Evolutionary conservation across 2,888 invertebrate species (phyloP).

Genomic region (Oeneis ivallda): DNA sequence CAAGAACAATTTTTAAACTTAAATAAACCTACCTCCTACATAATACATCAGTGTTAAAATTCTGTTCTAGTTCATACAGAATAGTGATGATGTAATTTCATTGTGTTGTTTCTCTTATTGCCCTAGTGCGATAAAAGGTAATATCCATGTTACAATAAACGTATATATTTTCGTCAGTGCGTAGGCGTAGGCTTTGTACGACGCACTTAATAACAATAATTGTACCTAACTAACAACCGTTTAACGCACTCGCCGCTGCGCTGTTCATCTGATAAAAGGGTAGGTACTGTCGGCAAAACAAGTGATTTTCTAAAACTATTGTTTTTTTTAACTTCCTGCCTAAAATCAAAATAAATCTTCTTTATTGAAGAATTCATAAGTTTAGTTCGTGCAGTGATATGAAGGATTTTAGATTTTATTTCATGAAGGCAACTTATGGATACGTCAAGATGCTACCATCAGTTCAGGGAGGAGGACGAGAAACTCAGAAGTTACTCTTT

Average conservation of each 20-base stretch:
- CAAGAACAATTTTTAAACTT: background rate
- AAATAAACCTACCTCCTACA: background rate
- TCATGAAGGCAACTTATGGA: too few relatives aligned
- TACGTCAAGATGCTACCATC: too few relatives aligned
- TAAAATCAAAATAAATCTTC: too few relatives aligned
- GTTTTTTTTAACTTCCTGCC: too few relatives aligned
- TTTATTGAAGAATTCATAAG: too few relatives aligned
- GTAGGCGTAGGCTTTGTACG: conserved; percentile 71
- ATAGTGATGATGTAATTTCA: background rate
- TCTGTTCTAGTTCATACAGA: background rate
- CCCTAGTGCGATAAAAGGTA: background rate
- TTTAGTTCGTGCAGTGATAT: too few relatives aligned
- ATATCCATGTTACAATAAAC: conserved; percentile 10
- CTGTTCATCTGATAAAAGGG: conserved; percentile 71
- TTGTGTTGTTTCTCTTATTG: background rate
- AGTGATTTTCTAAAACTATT: background rate
- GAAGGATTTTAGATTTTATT: too few relatives aligned
- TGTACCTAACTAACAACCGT: conserved; percentile 78
- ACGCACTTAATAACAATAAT: conserved; percentile 79
- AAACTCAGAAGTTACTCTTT: too few relatives aligned
- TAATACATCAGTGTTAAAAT: background rate
- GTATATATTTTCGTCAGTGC: conserved; percentile 42
- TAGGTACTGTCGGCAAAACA: conserved; percentile 26
- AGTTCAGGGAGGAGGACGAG: too few relatives aligned
- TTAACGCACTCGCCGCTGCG: conserved; percentile 74